Conservation (phyloP, 1,140 invertebrate genomes). For the Chelonus insularis region DNA sequence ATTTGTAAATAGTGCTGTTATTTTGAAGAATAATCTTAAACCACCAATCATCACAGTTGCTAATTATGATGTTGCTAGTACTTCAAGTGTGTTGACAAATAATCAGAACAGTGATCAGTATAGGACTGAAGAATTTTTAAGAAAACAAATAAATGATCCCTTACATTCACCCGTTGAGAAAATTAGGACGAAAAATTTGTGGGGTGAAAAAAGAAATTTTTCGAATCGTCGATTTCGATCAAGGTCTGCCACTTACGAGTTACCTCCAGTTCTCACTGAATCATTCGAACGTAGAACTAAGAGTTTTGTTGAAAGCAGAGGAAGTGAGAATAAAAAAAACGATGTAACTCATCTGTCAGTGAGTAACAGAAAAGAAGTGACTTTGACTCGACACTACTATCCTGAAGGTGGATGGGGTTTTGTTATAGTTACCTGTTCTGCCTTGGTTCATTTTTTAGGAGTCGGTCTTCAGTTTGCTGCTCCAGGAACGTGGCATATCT, state of each 20-base stretch:
- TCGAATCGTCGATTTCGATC: slow-evolving; percentile 27
- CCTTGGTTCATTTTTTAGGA: slow-evolving; percentile 59
- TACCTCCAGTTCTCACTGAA: slow-evolving; percentile 11
- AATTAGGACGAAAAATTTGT: slow-evolving; percentile 20
- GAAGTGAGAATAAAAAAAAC: not conserved
- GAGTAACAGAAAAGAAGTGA: slow-evolving; percentile 50
- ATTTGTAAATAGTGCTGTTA: not conserved
- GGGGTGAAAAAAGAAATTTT: slow-evolving; percentile 30
- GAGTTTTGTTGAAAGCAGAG: slow-evolving; percentile 26
- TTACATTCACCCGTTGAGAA: slow-evolving; percentile 32
- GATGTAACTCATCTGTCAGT: slow-evolving; percentile 21
- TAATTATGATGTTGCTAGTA: slow-evolving; percentile 33
- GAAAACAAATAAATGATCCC: slow-evolving; percentile 32
- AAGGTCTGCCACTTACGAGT: slow-evolving; percentile 23
- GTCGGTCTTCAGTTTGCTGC: slow-evolving; percentile 57
- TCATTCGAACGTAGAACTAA: slow-evolving; percentile 20
- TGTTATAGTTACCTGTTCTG: slow-evolving; percentile 62
- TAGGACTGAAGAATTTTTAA: slow-evolving; percentile 38
- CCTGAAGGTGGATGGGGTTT: slow-evolving; percentile 70
- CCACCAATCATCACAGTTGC: slow-evolving; percentile 33
- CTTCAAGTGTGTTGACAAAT: not conserved
- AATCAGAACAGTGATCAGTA: slow-evolving; percentile 43
- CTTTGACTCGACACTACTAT: slow-evolving; percentile 63
- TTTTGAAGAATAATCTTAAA: not conserved
- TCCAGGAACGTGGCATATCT: slow-evolving; percentile 40